Evolutionary conservation across 2,888 invertebrate species (phyloP).

Genomic region (Cloeon dipterum): DNA sequence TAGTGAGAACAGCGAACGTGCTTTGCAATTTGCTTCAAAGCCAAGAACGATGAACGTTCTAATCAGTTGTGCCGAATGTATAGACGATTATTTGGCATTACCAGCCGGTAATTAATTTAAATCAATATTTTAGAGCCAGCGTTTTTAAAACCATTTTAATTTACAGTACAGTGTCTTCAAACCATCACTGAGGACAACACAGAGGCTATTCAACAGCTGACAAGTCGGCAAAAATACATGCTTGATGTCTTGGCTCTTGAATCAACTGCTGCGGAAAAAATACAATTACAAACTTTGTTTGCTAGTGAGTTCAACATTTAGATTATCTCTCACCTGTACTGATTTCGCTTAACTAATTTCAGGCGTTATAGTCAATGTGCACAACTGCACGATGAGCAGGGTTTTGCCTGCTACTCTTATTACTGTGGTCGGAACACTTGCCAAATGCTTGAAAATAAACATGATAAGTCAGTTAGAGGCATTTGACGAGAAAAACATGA

Average conservation of each 20-base stretch:
- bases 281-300: constrained; percentile 9
- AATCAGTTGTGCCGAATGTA: not conserved
- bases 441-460: too few species aligned
- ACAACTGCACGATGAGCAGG: not conserved
- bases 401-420: constrained; percentile 1
- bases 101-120: not conserved
- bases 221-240: constrained; percentile 5
- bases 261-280: constrained; percentile 19
- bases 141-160: constrained; percentile 1
- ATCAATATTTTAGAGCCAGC: too few species aligned
- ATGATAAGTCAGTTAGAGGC: too few species aligned
- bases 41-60: not conserved
- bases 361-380: not conserved
- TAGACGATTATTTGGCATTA: not conserved
- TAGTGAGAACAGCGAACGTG: constrained; percentile 1
- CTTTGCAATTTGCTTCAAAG: not conserved
- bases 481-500: too few species aligned
- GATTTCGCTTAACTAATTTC: not conserved
- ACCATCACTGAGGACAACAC: constrained; percentile 49
- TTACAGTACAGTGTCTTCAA: constrained; percentile 40
- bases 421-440: constrained; percentile 1
- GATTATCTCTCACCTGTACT: not conserved
- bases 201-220: constrained; percentile 26
- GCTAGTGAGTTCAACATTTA: not conserved
- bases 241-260: constrained; percentile 18